Percentiles rank a stretch among this genome's conserved stretches.
Conservation (phyloP, 64 coral and sea anemone genomes). For the Pocillopora verrucosa region DNA sequence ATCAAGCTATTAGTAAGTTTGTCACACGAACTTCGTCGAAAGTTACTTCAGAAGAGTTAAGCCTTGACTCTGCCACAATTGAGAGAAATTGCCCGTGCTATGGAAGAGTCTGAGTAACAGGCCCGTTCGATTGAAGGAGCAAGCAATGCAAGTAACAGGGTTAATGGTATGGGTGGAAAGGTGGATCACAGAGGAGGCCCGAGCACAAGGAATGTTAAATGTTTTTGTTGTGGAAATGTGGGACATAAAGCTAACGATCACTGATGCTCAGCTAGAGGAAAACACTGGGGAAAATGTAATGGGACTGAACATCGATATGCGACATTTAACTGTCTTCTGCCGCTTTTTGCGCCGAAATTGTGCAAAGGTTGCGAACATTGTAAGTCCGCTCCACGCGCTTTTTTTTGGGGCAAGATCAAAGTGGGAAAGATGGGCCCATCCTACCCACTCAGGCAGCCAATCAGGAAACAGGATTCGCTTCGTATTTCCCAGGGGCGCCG, state of each 20-base stretch:
- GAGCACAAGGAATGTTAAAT: background rate
- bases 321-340: no score
- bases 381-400: no score
- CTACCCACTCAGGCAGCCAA: no score
- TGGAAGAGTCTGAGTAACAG: background rate
- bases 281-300: background rate
- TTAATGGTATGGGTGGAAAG: conserved; percentile 2
- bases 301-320: background rate
- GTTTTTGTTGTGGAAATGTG: conserved; percentile 31
- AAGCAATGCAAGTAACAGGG: background rate
- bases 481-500: no score
- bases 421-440: no score
- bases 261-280: background rate
- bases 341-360: no score
- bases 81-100: background rate
- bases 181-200: background rate
- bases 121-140: background rate
- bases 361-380: no score
- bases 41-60: conserved; percentile 11
- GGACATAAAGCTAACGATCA: conserved; percentile 12
- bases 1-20: conserved; percentile 13
- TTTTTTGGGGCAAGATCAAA: no score
- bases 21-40: background rate
- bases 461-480: no score
- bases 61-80: conserved; percentile 19